A percentile compares a stretch with the other conserved stretches of the same genome.
Evolutionary conservation across 2,113 vertebrate species (phyloP).

Genomic region (Phainopepla nitens): DNA sequence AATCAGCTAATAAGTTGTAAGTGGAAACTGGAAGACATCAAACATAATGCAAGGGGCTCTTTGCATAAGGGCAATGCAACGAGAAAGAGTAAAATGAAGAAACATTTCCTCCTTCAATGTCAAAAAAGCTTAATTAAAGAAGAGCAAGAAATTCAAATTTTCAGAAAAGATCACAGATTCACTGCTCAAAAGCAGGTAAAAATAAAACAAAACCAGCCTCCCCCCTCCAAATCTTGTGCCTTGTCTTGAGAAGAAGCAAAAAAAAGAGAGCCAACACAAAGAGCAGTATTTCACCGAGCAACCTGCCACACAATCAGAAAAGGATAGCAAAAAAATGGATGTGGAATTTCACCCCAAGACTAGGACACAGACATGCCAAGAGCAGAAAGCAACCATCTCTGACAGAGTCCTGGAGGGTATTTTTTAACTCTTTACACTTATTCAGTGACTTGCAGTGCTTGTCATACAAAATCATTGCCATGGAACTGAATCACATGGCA

Average conservation of each 20-base stretch:
- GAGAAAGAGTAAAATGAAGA: not conserved
- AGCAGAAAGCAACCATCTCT: not conserved
- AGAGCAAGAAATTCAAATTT: not conserved
- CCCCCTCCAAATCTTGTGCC: not conserved
- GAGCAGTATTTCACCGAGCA: not conserved
- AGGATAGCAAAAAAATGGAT: not conserved
- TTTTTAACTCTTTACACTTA: not conserved
- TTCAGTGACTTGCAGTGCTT: not conserved
- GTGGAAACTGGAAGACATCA: not conserved
- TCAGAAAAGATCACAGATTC: not conserved
- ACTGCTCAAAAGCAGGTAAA: not conserved
- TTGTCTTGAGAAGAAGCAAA: not conserved
- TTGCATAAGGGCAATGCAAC: not conserved
- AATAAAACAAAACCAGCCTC: not conserved
- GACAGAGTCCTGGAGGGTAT: not conserved
- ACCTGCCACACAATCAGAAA: not conserved
- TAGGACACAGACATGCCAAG: not conserved
- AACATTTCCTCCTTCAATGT: not conserved
- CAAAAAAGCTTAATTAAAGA: not conserved
- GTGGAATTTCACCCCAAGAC: not conserved
- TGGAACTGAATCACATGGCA: not conserved
- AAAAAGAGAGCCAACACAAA: not conserved
- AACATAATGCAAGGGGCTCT: not conserved
- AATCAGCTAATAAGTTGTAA: slow-evolving; percentile 5
- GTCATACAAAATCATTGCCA: not conserved